Percentiles rank a stretch among this genome's conserved stretches.
Conservation (phyloP, 2,113 vertebrate genomes). For the Cyprinodon variegatus region DNA sequence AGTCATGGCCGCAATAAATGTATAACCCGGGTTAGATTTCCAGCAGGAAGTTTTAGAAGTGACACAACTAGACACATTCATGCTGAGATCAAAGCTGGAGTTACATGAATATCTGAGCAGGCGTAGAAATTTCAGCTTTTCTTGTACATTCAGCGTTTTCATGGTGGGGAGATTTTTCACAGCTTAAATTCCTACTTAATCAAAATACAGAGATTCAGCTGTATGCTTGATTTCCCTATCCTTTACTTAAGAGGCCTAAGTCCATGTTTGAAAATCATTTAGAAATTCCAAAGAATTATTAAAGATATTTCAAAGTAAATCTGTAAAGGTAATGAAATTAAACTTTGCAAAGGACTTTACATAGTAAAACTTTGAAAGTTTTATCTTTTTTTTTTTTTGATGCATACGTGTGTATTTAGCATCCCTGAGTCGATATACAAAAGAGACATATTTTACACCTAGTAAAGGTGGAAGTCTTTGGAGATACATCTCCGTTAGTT, state of each 20-base stretch:
- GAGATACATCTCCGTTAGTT: background rate
- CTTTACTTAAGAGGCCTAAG: background rate
- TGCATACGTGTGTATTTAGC: background rate
- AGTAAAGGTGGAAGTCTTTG: background rate
- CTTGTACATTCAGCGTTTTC: conserved; percentile 42
- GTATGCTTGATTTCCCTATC: background rate
- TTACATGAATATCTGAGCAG: conserved; percentile 43
- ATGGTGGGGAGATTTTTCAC: background rate
- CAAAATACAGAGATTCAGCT: background rate
- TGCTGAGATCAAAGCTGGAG: conserved; percentile 58
- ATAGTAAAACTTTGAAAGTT: background rate
- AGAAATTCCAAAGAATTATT: background rate
- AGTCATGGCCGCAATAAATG: conserved; percentile 55
- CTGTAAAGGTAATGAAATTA: background rate
- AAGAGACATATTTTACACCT: background rate
- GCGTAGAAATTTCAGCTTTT: conserved; percentile 37
- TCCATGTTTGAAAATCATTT: background rate
- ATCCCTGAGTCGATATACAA: background rate
- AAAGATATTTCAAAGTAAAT: background rate
- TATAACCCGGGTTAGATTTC: conserved; percentile 50
- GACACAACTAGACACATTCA: conserved; percentile 68
- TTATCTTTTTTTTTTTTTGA: too few species aligned
- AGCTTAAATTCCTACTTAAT: background rate
- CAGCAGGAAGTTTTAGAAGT: conserved; percentile 59
- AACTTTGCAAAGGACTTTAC: background rate